These are phyloP conservation scores for Formica exsecta DNA, from an alignment of 1,140 invertebrate species.

Conservation along the genomic window DNA sequence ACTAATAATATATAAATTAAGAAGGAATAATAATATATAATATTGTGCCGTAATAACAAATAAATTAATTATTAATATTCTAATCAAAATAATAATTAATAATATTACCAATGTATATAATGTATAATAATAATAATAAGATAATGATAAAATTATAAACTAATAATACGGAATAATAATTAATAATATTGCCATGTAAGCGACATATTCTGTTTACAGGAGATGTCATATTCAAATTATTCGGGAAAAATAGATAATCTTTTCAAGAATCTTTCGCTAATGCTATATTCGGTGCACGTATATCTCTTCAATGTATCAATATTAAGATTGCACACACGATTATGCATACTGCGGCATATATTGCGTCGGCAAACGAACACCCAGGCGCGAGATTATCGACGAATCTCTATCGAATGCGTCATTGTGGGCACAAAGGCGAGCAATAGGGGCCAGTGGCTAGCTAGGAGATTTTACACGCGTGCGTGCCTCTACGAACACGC, in stretches of 20 bases:
- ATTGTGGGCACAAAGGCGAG: slow-evolving; percentile 4
- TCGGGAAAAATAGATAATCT: not conserved
- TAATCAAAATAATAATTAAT: no score
- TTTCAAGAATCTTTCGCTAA: not conserved
- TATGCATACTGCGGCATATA: not conserved
- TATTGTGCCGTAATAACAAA: not conserved
- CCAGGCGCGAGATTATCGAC: slow-evolving; percentile 4
- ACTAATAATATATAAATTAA: not conserved
- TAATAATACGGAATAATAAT: not conserved
- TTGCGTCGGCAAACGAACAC: not conserved
- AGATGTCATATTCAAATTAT: not conserved
- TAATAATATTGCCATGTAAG: not conserved
- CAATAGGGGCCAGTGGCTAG: not conserved
- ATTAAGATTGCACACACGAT: not conserved
- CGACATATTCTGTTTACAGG: not conserved
- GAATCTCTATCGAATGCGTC: slow-evolving; percentile 54
- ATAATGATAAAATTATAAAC: not conserved
- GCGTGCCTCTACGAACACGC: slow-evolving; percentile 30
- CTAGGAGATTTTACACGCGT: slow-evolving; percentile 36
- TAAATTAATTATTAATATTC: not conserved
- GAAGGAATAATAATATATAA: not conserved
- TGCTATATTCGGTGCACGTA: not conserved
- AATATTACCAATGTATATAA: not conserved
- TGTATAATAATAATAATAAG: not conserved
- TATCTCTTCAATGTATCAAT: slow-evolving; percentile 1